Conservation (phyloP, 2,888 invertebrate species). For the Lepeophtheirus nordmannii region DNA sequence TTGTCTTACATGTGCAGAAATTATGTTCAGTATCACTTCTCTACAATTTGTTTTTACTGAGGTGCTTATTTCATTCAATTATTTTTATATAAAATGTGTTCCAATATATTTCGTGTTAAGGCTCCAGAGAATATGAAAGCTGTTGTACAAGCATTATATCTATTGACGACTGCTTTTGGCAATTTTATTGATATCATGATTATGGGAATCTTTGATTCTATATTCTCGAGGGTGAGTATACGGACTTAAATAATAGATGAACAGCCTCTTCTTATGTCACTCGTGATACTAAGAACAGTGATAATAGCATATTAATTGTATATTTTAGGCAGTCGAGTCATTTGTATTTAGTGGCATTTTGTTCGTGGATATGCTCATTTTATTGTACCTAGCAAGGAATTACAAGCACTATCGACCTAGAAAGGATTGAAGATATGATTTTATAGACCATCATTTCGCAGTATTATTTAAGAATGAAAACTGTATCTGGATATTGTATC, state of each 20-base stretch:
- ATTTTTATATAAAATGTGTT: not conserved
- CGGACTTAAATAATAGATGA: not conserved
- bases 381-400: constrained; percentile 52
- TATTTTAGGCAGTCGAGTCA: constrained; percentile 63
- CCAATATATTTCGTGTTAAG: constrained; percentile 35
- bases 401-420: constrained; percentile 2
- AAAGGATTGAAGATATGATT: not conserved
- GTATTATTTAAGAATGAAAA: no score
- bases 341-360: constrained; percentile 72
- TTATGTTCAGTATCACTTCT: constrained; percentile 90
- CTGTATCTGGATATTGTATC: no score
- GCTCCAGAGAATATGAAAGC: constrained; percentile 87
- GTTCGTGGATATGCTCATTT: constrained; percentile 63
- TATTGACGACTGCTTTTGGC: constrained; percentile 80
- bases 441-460: no score
- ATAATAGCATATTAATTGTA: constrained; percentile 15
- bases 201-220: constrained; percentile 47
- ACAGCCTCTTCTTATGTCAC: no score
- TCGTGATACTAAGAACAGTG: no score
- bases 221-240: constrained; percentile 58
- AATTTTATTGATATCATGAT: constrained; percentile 80
- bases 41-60: constrained; percentile 88
- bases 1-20: constrained; percentile 80
- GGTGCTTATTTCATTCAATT: constrained; percentile 35
- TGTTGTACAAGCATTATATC: constrained; percentile 76